Evolutionary conservation across 2,888 invertebrate species (phyloP), one percentile per base, ranked within the genome.

Genomic region (Stenchaetothrips biformis): DNA sequence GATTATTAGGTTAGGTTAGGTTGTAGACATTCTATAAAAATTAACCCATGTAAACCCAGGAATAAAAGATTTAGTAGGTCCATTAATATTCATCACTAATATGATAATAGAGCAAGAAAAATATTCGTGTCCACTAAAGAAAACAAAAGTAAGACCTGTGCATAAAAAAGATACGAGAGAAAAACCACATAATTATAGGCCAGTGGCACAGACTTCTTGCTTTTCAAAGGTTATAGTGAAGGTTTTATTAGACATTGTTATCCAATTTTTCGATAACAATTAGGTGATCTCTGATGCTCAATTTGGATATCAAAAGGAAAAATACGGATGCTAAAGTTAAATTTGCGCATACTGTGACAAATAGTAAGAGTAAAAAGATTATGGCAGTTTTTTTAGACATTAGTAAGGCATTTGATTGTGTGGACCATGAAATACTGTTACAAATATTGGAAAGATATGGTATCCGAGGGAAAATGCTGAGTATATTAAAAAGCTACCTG

Each of bases 151-250:
- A 78, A 78, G 16, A 18, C 79, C 48, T 6, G 6, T 78, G 13
- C 18, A 78, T 16, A 78, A 78, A 78, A 78, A 78, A 78, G 27
- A 18, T 48, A 48, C 37, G 6, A 78, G 9, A 78, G 48, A 11
- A 9, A 11, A 6, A 78, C 37, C 79, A 48, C 9, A 78, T 16
- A 78, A 78, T 27, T 25, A 78, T 25, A 25, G 59, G 48, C 62
- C 62, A 7, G 62, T 62, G n/a, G 62, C 62, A 62, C n/a, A n/a
- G n/a, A n/a, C n/a, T n/a, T 62, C 62, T 18, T 13, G 62, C 1
- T 9, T 78, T 13, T 78, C 79, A 13, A 78, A 78, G 18, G 27
- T 78, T 21, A 21, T 53, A 16, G 79, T 48, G 16, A 78, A 47
- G 48, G 21, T 49, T 7, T 6, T 78, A 11, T 53, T 53, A 18